Percentiles rank a stretch among this genome's conserved stretches.
These are phyloP conservation scores for Orthonevra nobilis DNA, from an alignment of 2,888 invertebrate genomes.

Conservation along the genomic window DNA sequence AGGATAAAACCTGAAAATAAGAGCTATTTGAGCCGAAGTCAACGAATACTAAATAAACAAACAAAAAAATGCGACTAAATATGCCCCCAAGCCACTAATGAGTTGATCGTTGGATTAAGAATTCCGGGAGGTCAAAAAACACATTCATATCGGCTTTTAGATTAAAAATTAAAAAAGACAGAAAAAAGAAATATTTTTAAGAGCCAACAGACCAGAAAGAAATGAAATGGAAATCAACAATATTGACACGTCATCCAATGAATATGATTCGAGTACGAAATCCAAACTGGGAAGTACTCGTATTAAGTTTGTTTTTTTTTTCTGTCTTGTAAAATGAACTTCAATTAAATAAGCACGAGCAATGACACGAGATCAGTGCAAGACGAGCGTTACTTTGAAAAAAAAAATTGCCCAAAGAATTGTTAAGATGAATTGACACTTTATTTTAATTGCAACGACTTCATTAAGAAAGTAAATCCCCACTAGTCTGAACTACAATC, in stretches of 20 bases:
- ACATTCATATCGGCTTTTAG: conserved; percentile 53
- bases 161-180: conserved; percentile 1
- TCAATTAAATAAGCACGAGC: too few relatives aligned
- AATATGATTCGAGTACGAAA: not conserved
- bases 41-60: too few relatives aligned
- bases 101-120: conserved; percentile 36
- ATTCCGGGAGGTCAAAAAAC: conserved; percentile 58
- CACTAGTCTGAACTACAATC: conserved; percentile 13
- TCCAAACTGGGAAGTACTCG: not conserved
- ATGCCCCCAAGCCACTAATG: conserved; percentile 44
- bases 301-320: too few relatives aligned
- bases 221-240: too few relatives aligned
- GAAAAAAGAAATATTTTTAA: too few relatives aligned
- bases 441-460: conserved; percentile 8
- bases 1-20: conserved; percentile 16
- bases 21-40: too few relatives aligned
- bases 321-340: too few relatives aligned
- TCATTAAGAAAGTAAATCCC: conserved; percentile 10
- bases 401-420: too few relatives aligned
- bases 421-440: not conserved
- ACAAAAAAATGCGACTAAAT: conserved; percentile 34
- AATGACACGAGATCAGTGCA: too few relatives aligned
- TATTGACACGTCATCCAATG: too few relatives aligned
- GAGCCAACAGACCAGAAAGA: too few relatives aligned
- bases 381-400: too few relatives aligned